phyloP scores from a whole-genome alignment of 30 jellyfish, hydroid and myxozoan genomes.

The Clytia hemisphaerica region DNA sequence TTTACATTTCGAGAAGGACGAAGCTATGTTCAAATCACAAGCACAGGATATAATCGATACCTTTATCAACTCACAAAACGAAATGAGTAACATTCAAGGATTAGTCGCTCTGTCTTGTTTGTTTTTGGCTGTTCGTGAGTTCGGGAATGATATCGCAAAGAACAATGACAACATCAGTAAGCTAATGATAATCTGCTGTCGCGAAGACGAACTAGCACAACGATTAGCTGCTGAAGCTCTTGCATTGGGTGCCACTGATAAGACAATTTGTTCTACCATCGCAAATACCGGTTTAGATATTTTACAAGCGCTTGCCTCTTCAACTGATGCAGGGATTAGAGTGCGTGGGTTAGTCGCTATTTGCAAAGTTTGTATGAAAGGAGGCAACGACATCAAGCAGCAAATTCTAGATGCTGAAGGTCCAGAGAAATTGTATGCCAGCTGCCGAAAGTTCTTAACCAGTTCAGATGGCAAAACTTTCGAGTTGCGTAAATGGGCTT shows the following conservation, averaged over 20 bases:
- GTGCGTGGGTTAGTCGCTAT: slow-evolving; percentile 77
- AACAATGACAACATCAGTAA: slow-evolving; percentile 41
- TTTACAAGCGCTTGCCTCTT: slow-evolving; percentile 40
- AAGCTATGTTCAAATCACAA: slow-evolving; percentile 34
- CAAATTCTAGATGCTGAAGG: slow-evolving; percentile 66
- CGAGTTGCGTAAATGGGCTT: slow-evolving; percentile 55
- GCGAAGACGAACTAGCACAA: slow-evolving; percentile 39
- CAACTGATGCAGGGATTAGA: slow-evolving; percentile 36
- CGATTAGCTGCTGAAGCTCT: slow-evolving; percentile 69
- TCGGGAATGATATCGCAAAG: slow-evolving; percentile 52
- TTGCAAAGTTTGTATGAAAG: slow-evolving; percentile 78
- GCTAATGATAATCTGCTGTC: slow-evolving; percentile 43
- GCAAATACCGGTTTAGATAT: slow-evolving; percentile 58
- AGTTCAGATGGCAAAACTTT: slow-evolving; percentile 21
- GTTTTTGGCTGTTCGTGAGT: slow-evolving; percentile 51
- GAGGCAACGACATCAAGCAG: slow-evolving; percentile 61
- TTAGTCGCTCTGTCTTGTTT: slow-evolving; percentile 50
- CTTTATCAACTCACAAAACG: slow-evolving; percentile 39
- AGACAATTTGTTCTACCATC: slow-evolving; percentile 49
- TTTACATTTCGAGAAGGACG: slow-evolving; percentile 43
- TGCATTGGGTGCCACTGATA: slow-evolving; percentile 80
- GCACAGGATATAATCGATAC: slow-evolving; percentile 35
- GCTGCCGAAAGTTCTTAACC: slow-evolving; percentile 44
- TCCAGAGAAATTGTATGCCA: slow-evolving; percentile 47
- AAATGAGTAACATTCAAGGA: slow-evolving; percentile 53